These are phyloP conservation scores for Oikopleura albicans DNA, from an alignment of 23 tunicate species.

Conservation along the genomic window DNA sequence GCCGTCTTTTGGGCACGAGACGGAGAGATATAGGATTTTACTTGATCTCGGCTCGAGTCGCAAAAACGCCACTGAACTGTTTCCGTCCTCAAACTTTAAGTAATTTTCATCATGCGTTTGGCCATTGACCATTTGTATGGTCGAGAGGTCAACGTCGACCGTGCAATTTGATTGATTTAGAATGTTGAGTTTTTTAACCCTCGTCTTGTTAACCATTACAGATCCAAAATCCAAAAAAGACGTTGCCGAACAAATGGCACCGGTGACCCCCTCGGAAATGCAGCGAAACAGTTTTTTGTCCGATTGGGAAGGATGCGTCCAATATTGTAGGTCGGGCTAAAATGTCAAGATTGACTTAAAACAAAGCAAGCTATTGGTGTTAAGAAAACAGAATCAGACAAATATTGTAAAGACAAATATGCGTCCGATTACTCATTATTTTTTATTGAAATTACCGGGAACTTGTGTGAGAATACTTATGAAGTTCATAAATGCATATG, in stretches of 20 bases:
- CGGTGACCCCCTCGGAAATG: background rate
- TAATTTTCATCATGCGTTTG: background rate
- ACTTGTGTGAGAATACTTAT: no score
- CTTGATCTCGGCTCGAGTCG: background rate
- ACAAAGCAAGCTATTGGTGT: no score
- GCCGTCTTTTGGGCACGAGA: conserved; percentile 2
- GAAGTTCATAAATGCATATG: no score
- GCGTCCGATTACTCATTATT: no score
- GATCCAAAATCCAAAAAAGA: background rate
- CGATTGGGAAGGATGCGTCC: background rate
- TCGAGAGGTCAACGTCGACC: background rate
- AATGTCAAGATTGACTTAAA: no score
- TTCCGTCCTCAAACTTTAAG: background rate
- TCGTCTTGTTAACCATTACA: background rate
- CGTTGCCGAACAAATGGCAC: background rate
- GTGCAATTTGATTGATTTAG: conserved; percentile 16
- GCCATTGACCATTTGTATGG: background rate
- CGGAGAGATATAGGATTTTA: background rate
- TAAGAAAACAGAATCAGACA: no score
- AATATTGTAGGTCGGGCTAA: background rate
- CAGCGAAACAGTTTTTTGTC: background rate
- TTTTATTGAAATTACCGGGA: no score
- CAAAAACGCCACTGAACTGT: background rate
- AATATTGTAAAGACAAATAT: no score
- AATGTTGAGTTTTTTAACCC: background rate